Evolutionary conservation across 2,113 vertebrate genomes (phyloP).

Genomic region (Tonatia bakeri): DNA sequence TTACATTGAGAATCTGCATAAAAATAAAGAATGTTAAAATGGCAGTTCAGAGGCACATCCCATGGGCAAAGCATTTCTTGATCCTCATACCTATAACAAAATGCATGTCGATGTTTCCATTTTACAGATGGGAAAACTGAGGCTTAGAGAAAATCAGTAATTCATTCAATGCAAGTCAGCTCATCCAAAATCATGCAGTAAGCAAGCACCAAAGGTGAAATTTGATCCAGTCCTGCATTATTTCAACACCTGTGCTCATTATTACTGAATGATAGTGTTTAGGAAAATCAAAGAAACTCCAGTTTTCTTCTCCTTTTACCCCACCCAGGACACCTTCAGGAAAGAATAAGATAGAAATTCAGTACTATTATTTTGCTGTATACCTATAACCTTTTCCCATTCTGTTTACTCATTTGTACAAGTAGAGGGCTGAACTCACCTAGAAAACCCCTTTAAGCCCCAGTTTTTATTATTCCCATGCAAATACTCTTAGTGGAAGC

Average conservation of each 20-base stretch:
- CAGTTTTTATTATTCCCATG: conserved; percentile 39
- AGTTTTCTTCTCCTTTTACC: neutral
- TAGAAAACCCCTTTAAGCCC: conserved; percentile 10
- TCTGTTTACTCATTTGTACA: neutral
- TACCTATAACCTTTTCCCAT: neutral
- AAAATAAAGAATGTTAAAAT: neutral
- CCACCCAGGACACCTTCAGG: neutral
- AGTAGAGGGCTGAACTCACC: neutral
- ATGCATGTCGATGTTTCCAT: neutral
- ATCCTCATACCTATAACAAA: neutral
- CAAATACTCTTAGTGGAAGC: conserved; percentile 41
- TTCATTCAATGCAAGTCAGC: neutral
- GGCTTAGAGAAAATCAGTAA: neutral
- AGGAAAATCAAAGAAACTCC: neutral
- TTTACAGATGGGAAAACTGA: conserved; percentile 40
- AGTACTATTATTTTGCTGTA: neutral
- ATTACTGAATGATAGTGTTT: neutral
- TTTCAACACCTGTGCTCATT: neutral
- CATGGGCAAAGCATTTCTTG: neutral
- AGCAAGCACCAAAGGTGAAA: neutral
- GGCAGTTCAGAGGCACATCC: neutral
- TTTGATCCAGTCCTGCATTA: neutral
- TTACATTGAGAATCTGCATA: neutral
- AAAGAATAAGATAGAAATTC: neutral
- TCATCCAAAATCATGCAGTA: neutral